Conservation (phyloP, 2,888 invertebrate genomes). For the Polymixis flavicincta region DNA sequence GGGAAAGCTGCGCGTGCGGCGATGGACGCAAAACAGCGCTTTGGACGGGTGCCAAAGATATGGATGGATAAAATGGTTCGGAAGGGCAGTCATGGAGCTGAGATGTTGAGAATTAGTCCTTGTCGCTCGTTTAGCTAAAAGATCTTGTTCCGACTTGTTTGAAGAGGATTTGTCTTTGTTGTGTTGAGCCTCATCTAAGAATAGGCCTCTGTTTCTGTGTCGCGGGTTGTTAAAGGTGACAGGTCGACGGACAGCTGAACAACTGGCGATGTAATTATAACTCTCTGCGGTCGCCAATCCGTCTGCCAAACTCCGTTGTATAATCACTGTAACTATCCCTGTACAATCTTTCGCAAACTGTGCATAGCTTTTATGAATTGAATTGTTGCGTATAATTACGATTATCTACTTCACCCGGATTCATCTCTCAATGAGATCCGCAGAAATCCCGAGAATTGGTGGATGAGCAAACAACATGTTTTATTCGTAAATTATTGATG, state of each 20-base stretch:
- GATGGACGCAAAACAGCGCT: conserved; percentile 76
- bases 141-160: conserved; percentile 29
- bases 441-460: conserved; percentile 9
- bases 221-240: conserved; percentile 35
- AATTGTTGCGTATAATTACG: conserved; percentile 14
- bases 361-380: conserved; percentile 29
- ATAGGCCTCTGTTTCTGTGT: conserved; percentile 32
- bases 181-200: conserved; percentile 18
- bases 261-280: conserved; percentile 45
- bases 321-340: conserved; percentile 11
- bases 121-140: conserved; percentile 43
- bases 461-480: conserved; percentile 37
- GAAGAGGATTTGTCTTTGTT: conserved; percentile 31
- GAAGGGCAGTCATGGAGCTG: conserved; percentile 58
- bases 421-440: conserved; percentile 12
- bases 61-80: conserved; percentile 63
- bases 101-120: conserved; percentile 56
- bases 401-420: conserved; percentile 14
- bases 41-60: conserved; percentile 74
- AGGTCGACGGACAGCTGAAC: conserved; percentile 40
- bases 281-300: conserved; percentile 45
- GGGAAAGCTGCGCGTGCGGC: conserved; percentile 69
- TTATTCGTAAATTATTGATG: conserved; percentile 39
- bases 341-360: not conserved
- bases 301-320: conserved; percentile 54